phyloP scores from a whole-genome alignment of 2,113 vertebrate genomes.

The Polypterus senegalus region DNA sequence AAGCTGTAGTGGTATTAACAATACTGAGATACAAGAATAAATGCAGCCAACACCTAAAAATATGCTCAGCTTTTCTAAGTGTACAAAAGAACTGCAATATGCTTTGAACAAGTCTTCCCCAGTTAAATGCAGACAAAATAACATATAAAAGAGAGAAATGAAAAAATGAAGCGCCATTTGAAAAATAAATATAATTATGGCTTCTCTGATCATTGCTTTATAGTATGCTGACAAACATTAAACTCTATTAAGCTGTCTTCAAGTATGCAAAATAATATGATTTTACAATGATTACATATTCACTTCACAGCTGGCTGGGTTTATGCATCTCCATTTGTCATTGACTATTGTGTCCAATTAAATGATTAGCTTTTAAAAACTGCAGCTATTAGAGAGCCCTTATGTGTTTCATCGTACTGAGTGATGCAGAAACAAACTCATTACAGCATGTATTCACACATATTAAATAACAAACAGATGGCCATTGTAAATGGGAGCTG shows the following conservation, averaged over 20 bases:
- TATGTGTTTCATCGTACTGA: slow-evolving; percentile 93
- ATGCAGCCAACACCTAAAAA: slow-evolving; percentile 20
- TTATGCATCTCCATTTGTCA: slow-evolving; percentile 99
- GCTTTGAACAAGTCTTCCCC: neutral
- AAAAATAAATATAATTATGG: slow-evolving; percentile 36
- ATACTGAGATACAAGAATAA: slow-evolving; percentile 3
- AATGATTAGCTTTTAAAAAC: slow-evolving; percentile 99
- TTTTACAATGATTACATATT: slow-evolving; percentile 99
- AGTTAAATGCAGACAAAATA: neutral
- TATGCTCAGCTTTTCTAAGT: slow-evolving; percentile 1
- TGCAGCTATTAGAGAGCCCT: slow-evolving; percentile 98
- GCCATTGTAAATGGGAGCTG: slow-evolving; percentile 90
- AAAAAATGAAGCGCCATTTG: slow-evolving; percentile 8
- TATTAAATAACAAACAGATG: slow-evolving; percentile 99
- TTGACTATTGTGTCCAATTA: slow-evolving; percentile 99
- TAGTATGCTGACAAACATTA: slow-evolving; percentile 73
- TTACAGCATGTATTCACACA: slow-evolving; percentile 99
- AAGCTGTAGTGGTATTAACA: neutral
- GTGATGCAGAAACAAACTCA: slow-evolving; percentile 99
- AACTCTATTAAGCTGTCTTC: slow-evolving; percentile 96
- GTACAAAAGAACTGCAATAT: neutral
- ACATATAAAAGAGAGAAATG: slow-evolving; percentile 19
- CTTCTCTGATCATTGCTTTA: slow-evolving; percentile 63
- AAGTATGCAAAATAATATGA: slow-evolving; percentile 99
- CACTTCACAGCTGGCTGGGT: slow-evolving; percentile 99